phyloP scores from a whole-genome alignment of 1,140 invertebrate genomes.

The Teleopsis dalmanni region DNA sequence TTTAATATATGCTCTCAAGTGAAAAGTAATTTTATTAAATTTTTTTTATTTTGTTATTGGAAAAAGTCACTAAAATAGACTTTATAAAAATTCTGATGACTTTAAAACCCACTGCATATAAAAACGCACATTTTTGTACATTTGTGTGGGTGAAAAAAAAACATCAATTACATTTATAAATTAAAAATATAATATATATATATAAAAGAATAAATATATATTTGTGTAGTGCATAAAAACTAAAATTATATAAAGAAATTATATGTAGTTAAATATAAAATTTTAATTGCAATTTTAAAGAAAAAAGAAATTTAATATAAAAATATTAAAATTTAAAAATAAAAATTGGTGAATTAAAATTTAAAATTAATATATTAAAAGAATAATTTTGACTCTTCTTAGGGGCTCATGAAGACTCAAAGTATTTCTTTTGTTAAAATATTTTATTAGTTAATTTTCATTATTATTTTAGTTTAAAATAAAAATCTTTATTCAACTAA shows the following conservation, averaged over 20 bases:
- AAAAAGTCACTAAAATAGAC: not conserved
- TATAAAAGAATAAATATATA: not conserved
- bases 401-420: conserved; percentile 43
- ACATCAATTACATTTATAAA: too few species aligned
- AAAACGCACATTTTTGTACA: too few species aligned
- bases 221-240: not conserved
- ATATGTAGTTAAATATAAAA: not conserved
- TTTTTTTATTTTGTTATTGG: not conserved
- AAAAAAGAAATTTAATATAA: not conserved
- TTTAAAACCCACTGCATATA: too few species aligned
- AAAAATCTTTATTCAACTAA: not conserved
- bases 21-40: not conserved
- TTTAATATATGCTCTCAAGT: not conserved
- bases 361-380: conserved; percentile 22
- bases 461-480: not conserved
- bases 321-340: conserved; percentile 1
- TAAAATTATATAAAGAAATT: not conserved
- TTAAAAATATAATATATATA: not conserved
- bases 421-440: conserved; percentile 38
- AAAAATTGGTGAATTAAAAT: not conserved
- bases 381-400: conserved; percentile 41
- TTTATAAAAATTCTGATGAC: not conserved
- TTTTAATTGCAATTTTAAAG: not conserved
- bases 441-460: not conserved
- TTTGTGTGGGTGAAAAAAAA: not conserved